Percentiles rank a stretch among this genome's conserved stretches.
Conservation (phyloP, 2,888 invertebrate species). For the Latheticus oryzae region DNA sequence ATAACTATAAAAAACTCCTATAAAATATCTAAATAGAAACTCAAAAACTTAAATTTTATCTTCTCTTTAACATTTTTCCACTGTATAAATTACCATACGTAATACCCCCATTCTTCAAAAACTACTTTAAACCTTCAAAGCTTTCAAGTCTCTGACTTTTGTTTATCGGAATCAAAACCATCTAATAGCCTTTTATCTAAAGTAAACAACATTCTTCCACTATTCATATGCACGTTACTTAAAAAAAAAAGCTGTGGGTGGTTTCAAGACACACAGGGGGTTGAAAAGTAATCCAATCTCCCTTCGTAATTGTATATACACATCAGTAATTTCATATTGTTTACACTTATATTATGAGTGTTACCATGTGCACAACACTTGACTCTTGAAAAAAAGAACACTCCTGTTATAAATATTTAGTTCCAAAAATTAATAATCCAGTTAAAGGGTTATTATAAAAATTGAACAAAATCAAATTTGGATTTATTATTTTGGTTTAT, state of each 20-base stretch:
- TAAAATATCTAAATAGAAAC: not conserved
- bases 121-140: not conserved
- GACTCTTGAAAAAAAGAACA: constrained; percentile 55
- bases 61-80: not conserved
- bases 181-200: constrained; percentile 43
- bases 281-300: constrained; percentile 51
- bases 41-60: not conserved
- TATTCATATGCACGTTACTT: constrained; percentile 17
- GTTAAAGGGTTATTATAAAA: not conserved
- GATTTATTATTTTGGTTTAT: too few species aligned
- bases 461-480: not conserved
- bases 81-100: too few species aligned
- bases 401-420: constrained; percentile 58
- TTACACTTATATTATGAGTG: constrained; percentile 58
- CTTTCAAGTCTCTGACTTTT: not conserved
- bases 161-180: not conserved
- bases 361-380: constrained; percentile 61
- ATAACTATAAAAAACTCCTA: too few species aligned
- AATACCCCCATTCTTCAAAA: too few species aligned
- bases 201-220: constrained; percentile 39
- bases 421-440: too few species aligned
- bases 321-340: constrained; percentile 57
- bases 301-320: constrained; percentile 48
- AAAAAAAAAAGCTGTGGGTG: constrained; percentile 24
- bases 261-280: constrained; percentile 16